Conservation (phyloP, 35 echinoderm and acorn worm species). For the Patiria miniata region DNA sequence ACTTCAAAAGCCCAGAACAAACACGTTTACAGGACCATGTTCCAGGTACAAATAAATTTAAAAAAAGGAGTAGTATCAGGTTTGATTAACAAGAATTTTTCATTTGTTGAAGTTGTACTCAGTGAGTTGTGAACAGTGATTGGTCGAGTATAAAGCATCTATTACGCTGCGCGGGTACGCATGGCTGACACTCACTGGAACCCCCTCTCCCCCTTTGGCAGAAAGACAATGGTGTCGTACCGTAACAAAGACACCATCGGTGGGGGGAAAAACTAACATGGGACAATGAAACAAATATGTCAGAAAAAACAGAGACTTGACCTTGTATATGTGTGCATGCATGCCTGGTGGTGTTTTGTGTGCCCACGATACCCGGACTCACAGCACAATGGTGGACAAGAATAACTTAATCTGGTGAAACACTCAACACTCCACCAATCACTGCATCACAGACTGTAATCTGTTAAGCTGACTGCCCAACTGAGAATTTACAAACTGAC, state of each 20-base stretch:
- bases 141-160: background rate
- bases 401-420: too few relatives aligned
- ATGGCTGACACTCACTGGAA: background rate
- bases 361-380: too few relatives aligned
- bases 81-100: constrained; percentile 3
- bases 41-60: too few relatives aligned
- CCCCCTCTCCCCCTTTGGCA: background rate
- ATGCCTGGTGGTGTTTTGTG: too few relatives aligned
- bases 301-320: background rate
- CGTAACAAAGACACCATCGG: background rate
- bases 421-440: too few relatives aligned
- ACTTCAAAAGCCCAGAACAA: too few relatives aligned
- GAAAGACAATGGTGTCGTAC: background rate
- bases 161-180: background rate
- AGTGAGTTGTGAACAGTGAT: constrained; percentile 8
- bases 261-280: background rate
- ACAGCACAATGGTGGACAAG: too few relatives aligned
- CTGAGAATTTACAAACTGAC: too few relatives aligned
- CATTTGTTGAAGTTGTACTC: background rate
- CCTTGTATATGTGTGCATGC: background rate
- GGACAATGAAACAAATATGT: background rate
- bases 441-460: too few relatives aligned
- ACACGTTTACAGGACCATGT: too few relatives aligned
- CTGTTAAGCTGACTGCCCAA: too few relatives aligned
- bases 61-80: background rate